A percentile compares a stretch with the other conserved stretches of the same genome.
Conservation (phyloP, 2,113 vertebrate genomes). For the Todiramphus saurophagus region DNA sequence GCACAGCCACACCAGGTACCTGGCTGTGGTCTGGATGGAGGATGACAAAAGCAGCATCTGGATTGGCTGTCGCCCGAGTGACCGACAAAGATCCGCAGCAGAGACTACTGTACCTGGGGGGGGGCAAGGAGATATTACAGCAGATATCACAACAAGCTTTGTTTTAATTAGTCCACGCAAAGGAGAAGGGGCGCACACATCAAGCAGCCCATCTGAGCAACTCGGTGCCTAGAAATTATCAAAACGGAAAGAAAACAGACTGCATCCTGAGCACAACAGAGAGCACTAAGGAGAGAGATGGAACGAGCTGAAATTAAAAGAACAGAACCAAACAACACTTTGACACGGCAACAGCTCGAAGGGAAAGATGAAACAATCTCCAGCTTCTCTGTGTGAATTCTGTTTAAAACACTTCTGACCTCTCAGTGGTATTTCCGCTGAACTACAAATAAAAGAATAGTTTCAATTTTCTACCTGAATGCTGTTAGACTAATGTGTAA, state of each 20-base stretch:
- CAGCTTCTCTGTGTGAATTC: background rate
- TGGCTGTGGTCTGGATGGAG: background rate
- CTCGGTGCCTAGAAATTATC: background rate
- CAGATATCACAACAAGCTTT: background rate
- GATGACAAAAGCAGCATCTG: background rate
- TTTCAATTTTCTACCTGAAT: background rate
- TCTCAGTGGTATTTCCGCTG: background rate
- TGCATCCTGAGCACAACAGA: background rate
- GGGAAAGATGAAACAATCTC: background rate
- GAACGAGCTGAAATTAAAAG: background rate
- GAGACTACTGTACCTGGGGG: background rate
- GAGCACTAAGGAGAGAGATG: background rate
- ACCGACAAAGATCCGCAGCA: background rate
- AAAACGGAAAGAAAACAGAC: background rate
- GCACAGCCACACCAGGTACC: background rate
- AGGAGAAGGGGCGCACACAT: background rate
- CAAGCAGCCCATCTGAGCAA: background rate
- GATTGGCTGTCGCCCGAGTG: background rate
- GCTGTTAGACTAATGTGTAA: background rate
- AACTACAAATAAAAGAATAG: background rate
- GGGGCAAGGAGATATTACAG: background rate
- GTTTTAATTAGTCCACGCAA: background rate
- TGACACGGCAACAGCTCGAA: background rate
- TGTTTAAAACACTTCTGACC: background rate
- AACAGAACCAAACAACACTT: background rate